Evolutionary conservation across 2,888 invertebrate genomes (phyloP), one percentile per base, ranked within the genome.

Genomic region (Byasa hedistus): DNA sequence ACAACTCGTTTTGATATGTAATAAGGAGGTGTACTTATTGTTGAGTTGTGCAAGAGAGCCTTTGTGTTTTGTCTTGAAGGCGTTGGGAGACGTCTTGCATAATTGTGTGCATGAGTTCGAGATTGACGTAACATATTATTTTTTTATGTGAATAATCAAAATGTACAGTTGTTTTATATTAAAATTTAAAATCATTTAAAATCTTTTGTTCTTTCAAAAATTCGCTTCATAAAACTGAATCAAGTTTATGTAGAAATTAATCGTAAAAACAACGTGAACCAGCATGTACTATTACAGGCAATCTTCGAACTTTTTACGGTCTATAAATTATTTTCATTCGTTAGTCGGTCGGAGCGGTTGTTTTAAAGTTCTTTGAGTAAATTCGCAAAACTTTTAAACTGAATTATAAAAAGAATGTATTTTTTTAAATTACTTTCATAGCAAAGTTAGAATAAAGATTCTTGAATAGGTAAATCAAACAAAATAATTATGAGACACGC

Each of bases 1-100:
- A 76, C 73, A 78, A 78, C 74, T 69, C 67, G 76, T 78, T 76
- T 70, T 72, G 69, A 75, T 74, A 71, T 74, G 71, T 69, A 64
- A 68, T 73, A 75, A 71, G 70, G 70, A 71, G 65, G 74, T 72
- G 73, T 68, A 69, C 70, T 72, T 71, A 70, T 77, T 77, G 52
- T 52, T 7, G 21, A 52, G 21, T 52, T 52, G 73, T 74, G 74
- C 72, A 75, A 79, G 61, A 79, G 63, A 69, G 69, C 69, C 73
- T 79, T 78, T 79, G 77, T 78, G 66, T 71, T 70, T 52, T 61
- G 58, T 55, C 64, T 66, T 64, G 73, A 57, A 73, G 75, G 74
- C 76, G 74, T 73, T 59, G 67, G 69, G 70, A 74, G 68, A 69
- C 66, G 57, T 60, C 54, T 66, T 69, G 71, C 70, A 70, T 73